These are phyloP conservation scores for Ditula angustiorana DNA, from an alignment of 2,888 invertebrate genomes.

Conservation along the genomic window DNA sequence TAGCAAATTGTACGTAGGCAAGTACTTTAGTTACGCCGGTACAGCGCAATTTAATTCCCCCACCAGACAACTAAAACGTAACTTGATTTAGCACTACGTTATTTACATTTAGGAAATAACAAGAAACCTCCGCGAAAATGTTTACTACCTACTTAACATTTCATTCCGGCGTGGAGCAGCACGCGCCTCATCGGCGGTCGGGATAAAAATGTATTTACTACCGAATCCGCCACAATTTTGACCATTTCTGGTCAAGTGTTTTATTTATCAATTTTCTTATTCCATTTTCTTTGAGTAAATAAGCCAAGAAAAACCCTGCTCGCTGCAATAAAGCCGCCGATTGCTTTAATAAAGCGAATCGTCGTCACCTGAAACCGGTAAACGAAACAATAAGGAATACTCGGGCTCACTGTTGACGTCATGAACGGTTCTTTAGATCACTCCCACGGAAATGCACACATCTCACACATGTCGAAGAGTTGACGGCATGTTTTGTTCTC, in stretches of 20 bases:
- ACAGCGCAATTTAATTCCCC: conserved; percentile 2
- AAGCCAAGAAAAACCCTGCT: not conserved
- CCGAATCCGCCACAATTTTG: conserved; percentile 5
- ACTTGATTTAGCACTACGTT: conserved; percentile 24
- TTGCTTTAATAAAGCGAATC: not conserved
- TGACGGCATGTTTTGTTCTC: conserved; percentile 49
- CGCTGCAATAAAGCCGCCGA: not conserved
- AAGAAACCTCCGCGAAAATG: conserved; percentile 24
- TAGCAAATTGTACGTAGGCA: not conserved
- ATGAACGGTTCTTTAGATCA: not conserved
- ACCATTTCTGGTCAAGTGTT: conserved; percentile 8
- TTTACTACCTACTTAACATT: conserved; percentile 34
- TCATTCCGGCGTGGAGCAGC: conserved; percentile 18
- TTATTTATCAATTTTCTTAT: conserved; percentile 16
- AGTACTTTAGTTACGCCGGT: not conserved
- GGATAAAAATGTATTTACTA: conserved; percentile 20
- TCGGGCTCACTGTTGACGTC: conserved; percentile 14
- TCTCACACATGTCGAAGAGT: conserved; percentile 9
- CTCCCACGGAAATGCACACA: conserved; percentile 10
- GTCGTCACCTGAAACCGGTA: not conserved
- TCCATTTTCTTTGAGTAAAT: conserved; percentile 6
- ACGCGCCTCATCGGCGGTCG: not conserved
- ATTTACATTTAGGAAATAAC: conserved; percentile 26
- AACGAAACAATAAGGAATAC: not conserved
- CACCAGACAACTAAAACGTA: not conserved